Percentiles rank a stretch among this genome's conserved stretches.
Conservation (phyloP, 2,113 vertebrate genomes). For the Hippocampus barbouri region DNA sequence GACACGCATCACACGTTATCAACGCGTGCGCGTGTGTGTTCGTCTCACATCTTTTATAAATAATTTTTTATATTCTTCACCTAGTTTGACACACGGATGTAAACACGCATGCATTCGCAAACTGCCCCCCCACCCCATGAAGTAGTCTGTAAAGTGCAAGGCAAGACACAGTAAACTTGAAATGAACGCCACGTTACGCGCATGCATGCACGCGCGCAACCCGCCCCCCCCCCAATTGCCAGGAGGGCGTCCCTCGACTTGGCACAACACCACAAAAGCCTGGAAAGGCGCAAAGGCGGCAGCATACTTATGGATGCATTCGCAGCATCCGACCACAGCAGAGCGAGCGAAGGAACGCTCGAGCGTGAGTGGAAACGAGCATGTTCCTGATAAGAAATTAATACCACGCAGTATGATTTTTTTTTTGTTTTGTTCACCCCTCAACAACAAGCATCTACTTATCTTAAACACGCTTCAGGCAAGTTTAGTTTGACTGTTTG, state of each 20-base stretch:
- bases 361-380: background rate
- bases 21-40: background rate
- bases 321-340: conserved; percentile 51
- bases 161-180: conserved; percentile 71
- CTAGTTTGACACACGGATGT: conserved; percentile 37
- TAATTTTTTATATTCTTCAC: conserved; percentile 33
- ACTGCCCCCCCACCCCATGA: conserved; percentile 39
- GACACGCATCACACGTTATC: background rate
- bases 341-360: background rate
- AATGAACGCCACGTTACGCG: conserved; percentile 61
- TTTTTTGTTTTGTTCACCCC: background rate
- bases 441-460: background rate
- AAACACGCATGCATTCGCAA: conserved; percentile 22
- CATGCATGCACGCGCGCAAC: background rate
- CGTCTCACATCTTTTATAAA: conserved; percentile 36
- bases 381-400: conserved; percentile 14
- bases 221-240: conserved; percentile 10
- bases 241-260: conserved; percentile 34
- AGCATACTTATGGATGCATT: conserved; percentile 54
- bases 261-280: conserved; percentile 72
- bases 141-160: conserved; percentile 75
- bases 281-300: conserved; percentile 42
- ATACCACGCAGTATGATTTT: conserved; percentile 28
- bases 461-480: background rate
- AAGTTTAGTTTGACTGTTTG: too few species aligned